Evolutionary conservation across 2,113 vertebrate genomes (phyloP).

Genomic region (Dasyprocta punctata): DNA sequence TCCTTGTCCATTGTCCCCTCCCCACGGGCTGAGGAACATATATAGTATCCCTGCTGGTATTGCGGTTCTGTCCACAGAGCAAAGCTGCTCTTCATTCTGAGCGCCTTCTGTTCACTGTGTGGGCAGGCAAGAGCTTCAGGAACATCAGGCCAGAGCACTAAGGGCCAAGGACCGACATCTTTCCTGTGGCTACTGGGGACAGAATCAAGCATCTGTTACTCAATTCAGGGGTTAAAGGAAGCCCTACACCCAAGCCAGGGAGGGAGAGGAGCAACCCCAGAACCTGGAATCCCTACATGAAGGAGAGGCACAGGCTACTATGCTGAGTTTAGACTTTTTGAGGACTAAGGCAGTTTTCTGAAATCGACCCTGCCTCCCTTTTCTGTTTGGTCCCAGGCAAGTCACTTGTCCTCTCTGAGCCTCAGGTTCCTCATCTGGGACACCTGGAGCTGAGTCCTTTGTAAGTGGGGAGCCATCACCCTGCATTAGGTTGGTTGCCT

Average conservation of each 20-base stretch:
- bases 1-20: neutral
- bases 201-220: neutral
- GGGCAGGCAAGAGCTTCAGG: neutral
- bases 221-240: neutral
- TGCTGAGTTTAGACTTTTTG: neutral
- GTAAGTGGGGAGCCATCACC: neutral
- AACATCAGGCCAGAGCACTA: neutral
- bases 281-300: neutral
- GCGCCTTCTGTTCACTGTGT: neutral
- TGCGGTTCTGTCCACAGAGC: neutral
- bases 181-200: neutral
- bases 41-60: neutral
- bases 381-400: neutral
- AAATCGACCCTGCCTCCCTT: neutral
- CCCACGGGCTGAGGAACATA: neutral
- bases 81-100: neutral
- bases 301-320: neutral
- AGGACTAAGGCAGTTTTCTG: neutral
- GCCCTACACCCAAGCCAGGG: neutral
- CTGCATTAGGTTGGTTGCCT: neutral
- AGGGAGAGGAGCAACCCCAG: neutral
- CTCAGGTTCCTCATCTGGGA: neutral
- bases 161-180: neutral
- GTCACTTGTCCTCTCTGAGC: neutral
- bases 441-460: neutral